These are phyloP conservation scores for Mobula hypostoma DNA, from an alignment of 2,113 vertebrate genomes.

Conservation along the genomic window DNA sequence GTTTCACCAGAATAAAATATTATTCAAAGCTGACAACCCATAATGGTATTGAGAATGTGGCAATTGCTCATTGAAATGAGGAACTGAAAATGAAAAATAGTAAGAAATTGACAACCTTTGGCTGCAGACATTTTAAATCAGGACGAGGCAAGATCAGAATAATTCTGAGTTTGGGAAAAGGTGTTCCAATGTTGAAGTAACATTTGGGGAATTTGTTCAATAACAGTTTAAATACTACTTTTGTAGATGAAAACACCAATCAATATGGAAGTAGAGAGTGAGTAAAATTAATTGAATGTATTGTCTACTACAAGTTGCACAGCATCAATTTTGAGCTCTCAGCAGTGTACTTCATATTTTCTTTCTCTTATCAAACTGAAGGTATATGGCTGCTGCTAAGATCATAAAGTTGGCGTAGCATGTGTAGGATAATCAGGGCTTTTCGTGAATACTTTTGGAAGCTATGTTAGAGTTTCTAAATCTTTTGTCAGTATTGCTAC, in stretches of 20 bases:
- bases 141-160: not conserved
- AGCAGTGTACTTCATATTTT: not conserved
- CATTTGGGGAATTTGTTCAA: not conserved
- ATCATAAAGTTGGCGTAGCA: not conserved
- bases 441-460: not conserved
- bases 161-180: not conserved
- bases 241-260: not conserved
- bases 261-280: not conserved
- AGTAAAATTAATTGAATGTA: not conserved
- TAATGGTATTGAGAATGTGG: not conserved
- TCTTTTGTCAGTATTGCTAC: not conserved
- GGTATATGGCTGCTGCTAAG: not conserved
- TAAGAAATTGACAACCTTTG: not conserved
- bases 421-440: not conserved
- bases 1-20: not conserved
- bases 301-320: not conserved
- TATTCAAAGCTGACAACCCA: not conserved
- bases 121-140: not conserved
- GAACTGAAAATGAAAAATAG: not conserved
- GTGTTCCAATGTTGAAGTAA: not conserved
- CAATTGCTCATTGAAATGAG: not conserved
- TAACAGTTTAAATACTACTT: not conserved
- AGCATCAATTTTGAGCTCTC: not conserved
- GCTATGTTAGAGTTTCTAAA: not conserved
- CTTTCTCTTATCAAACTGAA: not conserved